phyloP scores from a whole-genome alignment of 2,797 vertebrate species.

The Etheostoma nigrum region DNA sequence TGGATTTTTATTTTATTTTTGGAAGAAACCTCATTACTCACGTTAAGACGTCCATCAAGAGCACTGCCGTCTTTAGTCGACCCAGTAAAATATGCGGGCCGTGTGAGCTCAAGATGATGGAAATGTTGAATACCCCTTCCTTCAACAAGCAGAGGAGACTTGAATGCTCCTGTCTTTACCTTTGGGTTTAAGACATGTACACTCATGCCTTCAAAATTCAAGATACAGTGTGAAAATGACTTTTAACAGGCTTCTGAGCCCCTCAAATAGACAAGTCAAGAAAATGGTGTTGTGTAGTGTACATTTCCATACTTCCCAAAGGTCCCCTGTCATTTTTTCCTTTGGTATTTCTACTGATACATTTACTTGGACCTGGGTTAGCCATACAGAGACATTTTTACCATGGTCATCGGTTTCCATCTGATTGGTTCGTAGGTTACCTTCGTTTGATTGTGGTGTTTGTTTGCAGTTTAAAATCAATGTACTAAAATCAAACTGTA shows the following conservation, averaged over 20 bases:
- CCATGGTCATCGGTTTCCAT: accelerated
- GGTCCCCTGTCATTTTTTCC: not conserved
- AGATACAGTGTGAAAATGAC: constrained; percentile 35
- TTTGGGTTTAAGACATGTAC: constrained; percentile 38
- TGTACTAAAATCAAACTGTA: not conserved
- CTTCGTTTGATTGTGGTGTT: not conserved
- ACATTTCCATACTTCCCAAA: not conserved
- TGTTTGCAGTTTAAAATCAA: not conserved
- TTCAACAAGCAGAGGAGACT: constrained; percentile 54
- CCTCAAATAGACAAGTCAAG: constrained; percentile 6
- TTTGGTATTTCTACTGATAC: not conserved
- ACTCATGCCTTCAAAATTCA: constrained; percentile 43
- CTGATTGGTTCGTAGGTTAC: not conserved
- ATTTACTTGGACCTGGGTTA: not conserved
- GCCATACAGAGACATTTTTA: not conserved
- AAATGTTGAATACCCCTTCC: constrained; percentile 47
- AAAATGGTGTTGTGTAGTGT: not conserved
- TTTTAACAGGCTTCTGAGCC: constrained; percentile 30
- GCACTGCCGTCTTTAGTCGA: constrained; percentile 9
- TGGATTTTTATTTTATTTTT: constrained; percentile 5
- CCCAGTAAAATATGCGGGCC: constrained; percentile 41
- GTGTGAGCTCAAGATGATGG: constrained; percentile 43
- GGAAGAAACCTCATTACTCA: constrained; percentile 28
- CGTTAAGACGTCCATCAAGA: constrained; percentile 25
- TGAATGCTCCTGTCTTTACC: constrained; percentile 49